Conservation (phyloP, 2,797 vertebrate genomes). For the Prionace glauca region DNA sequence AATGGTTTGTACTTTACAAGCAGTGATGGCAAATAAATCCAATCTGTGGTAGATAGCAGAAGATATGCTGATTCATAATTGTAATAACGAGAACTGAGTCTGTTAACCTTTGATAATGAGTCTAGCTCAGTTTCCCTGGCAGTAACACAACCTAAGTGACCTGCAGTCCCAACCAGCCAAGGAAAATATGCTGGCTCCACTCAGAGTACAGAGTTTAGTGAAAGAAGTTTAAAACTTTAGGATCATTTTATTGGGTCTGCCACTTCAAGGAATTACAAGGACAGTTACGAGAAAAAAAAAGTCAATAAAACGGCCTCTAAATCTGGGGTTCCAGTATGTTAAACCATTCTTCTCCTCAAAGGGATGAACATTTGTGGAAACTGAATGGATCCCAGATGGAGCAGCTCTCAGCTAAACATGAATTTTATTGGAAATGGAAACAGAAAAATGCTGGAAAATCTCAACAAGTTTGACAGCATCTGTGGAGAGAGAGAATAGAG, state of each 20-base stretch:
- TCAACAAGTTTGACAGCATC: no score
- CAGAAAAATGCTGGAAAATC: no score
- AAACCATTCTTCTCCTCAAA: not conserved
- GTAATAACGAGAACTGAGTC: not conserved
- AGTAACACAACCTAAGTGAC: not conserved
- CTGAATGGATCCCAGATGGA: not conserved
- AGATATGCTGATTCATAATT: not conserved
- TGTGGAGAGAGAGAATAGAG: no score
- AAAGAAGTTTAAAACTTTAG: not conserved
- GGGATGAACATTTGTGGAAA: slow-evolving; percentile 8
- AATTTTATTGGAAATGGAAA: no score
- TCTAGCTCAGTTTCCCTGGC: not conserved
- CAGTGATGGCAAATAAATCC: not conserved
- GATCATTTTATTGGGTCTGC: not conserved
- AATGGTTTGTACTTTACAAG: not conserved
- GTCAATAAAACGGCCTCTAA: not conserved
- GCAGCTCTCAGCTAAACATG: not conserved
- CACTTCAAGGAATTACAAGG: not conserved
- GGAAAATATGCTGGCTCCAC: not conserved
- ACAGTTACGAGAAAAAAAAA: not conserved
- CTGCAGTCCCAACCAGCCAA: not conserved
- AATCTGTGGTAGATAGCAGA: not conserved
- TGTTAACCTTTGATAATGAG: not conserved
- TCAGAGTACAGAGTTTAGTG: not conserved
- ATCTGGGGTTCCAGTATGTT: slow-evolving; percentile 2